Evolutionary conservation across 2,113 vertebrate species (phyloP).

Genomic region (Alethe castanea): DNA sequence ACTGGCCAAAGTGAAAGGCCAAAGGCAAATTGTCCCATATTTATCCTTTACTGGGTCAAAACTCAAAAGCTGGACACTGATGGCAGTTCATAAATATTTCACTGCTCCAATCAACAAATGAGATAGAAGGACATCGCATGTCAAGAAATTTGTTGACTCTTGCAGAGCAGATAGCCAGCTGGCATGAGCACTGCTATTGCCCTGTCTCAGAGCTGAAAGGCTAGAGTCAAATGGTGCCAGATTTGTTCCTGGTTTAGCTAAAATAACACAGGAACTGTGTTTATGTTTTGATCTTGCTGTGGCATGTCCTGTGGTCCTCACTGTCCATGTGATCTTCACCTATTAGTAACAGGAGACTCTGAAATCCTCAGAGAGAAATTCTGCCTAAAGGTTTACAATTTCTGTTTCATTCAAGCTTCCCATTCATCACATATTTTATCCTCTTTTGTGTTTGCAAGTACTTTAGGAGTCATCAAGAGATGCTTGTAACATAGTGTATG

Average conservation of each 20-base stretch:
- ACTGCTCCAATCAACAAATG: conserved; percentile 32
- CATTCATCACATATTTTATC: conserved; percentile 47
- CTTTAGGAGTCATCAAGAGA: background rate
- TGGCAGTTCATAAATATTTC: conserved; percentile 38
- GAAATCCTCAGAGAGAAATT: background rate
- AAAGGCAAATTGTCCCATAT: conserved; percentile 56
- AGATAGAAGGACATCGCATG: conserved; percentile 47
- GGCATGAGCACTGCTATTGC: background rate
- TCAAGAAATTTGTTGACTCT: conserved; percentile 63
- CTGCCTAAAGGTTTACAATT: conserved; percentile 1
- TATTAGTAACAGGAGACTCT: background rate
- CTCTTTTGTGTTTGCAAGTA: conserved; percentile 1
- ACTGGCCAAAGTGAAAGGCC: conserved; percentile 58
- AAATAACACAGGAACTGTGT: background rate
- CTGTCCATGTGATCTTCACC: background rate
- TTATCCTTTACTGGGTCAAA: conserved; percentile 37
- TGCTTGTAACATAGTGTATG: background rate
- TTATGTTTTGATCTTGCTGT: conserved; percentile 26
- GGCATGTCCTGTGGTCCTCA: background rate
- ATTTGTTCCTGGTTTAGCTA: conserved; percentile 33
- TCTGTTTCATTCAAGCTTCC: conserved; percentile 37
- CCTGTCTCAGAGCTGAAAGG: conserved; percentile 47
- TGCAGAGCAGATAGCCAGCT: conserved; percentile 55
- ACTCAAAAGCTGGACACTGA: conserved; percentile 16
- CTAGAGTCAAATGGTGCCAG: background rate